A percentile compares a stretch with the other conserved stretches of the same genome.
phyloP scores from a whole-genome alignment of 2,888 invertebrate species.

The Cosmorhoe ocellata region DNA sequence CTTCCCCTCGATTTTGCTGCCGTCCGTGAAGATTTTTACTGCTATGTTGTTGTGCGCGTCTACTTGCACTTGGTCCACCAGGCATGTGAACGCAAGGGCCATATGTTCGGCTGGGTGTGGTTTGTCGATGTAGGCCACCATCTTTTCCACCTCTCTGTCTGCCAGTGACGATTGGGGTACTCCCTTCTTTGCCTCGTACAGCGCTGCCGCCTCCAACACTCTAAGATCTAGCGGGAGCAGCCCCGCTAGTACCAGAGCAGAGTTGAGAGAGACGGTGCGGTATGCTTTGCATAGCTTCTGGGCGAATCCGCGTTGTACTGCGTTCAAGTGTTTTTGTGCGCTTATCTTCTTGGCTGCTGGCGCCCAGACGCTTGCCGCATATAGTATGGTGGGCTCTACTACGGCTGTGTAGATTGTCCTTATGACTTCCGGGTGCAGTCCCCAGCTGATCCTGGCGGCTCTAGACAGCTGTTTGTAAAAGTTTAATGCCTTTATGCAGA shows the following conservation, averaged over 20 bases:
- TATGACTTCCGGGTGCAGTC: slow-evolving; percentile 26
- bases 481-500: neutral
- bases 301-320: neutral
- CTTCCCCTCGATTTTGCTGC: slow-evolving; percentile 14
- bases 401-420: slow-evolving; percentile 9
- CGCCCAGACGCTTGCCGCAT: neutral
- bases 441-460: slow-evolving; percentile 9
- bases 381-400: neutral
- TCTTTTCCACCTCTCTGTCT: slow-evolving; percentile 1
- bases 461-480: slow-evolving; percentile 7
- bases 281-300: neutral
- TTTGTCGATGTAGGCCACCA: neutral
- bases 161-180: neutral
- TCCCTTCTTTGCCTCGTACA: neutral
- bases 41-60: neutral
- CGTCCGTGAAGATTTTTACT: slow-evolving; percentile 15
- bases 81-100: neutral
- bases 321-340: neutral
- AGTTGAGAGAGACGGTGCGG: slow-evolving; percentile 1
- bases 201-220: slow-evolving; percentile 5
- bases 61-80: slow-evolving; percentile 3
- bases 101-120: slow-evolving; percentile 12
- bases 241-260: slow-evolving; percentile 14
- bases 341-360: neutral
- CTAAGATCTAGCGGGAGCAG: slow-evolving; percentile 17